Base-by-base conservation (phyloP, 2,888 invertebrate species). In the Erebia palarica region DNA sequence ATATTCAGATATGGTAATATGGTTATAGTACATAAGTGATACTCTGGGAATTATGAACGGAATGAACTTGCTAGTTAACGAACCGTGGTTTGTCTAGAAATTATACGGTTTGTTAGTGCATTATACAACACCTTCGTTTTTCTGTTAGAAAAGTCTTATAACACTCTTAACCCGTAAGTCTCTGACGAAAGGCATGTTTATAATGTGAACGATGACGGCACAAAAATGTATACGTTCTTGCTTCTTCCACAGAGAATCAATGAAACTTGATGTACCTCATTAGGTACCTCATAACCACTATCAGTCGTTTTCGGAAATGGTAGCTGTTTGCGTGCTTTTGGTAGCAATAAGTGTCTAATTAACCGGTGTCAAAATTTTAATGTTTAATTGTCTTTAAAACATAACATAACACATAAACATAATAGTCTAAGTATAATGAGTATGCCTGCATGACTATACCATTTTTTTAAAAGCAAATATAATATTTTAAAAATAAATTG, bases 81-180 rank as follows among this genome's bases (percentile, higher is more conserved):
- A 67, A 71, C 74, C 72, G 70, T 71, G 21, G 60, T 77, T 77
- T 69, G 70, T 75, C 78, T 75, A 75, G 77, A 78, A 78, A 74
- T 75, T 76, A 76, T 75, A 81, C 78, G 84, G 81, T 84, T 82
- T 83, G 82, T 78, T 84, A 82, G 75, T 73, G 71, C 61, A 71
- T 74, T 75, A 74, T 73, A 78, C 81, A 82, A 84, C 78, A 78
- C 76, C 76, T 74, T 60, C 69, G 63, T 73, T 67, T 75, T 75
- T 60, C 72, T 64, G 8, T 21, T 61, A 61, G 16, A 47, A 11
- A 47, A 36, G 27, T 60, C 21, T 51, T 44, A 10, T 68, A 78
- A 27, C 18, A 27, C 47, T 7, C 49, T 55, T 60, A 42, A 59
- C n/a, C 36, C n/a, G 36, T 59, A 1, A 18, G 18, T 11, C 21